Percentiles rank a stretch among this genome's conserved stretches.
Conservation (phyloP, 2,797 vertebrate species). For the Astyanax mexicanus region DNA sequence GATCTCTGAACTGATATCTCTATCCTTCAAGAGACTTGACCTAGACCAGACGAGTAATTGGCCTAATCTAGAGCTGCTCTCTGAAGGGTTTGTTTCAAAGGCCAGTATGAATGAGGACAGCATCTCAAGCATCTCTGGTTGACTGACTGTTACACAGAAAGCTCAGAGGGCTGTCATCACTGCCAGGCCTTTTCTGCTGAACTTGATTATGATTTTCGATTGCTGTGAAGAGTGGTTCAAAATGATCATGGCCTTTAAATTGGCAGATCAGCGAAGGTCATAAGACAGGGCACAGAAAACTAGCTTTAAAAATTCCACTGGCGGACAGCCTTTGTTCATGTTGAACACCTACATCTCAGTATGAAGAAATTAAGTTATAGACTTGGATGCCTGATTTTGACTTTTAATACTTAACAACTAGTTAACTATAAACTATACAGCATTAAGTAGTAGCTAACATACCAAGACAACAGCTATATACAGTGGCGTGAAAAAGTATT, state of each 20-base stretch:
- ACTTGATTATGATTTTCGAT: too few species aligned
- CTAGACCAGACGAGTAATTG: not conserved
- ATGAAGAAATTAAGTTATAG: not conserved
- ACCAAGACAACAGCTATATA: too few species aligned
- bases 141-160: not conserved
- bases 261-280: conserved; percentile 68
- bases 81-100: not conserved
- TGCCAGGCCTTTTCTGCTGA: conserved; percentile 16
- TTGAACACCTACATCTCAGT: not conserved
- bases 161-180: not conserved
- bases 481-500: too few species aligned
- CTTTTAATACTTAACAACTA: too few species aligned
- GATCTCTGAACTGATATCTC: not conserved
- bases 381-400: not conserved
- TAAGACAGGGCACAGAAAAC: conserved; percentile 60
- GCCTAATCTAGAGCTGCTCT: not conserved
- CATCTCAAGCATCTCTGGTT: not conserved
- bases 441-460: too few species aligned
- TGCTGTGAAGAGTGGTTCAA: conserved; percentile 69
- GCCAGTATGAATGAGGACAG: not conserved
- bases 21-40: not conserved
- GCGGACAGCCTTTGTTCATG: not conserved
- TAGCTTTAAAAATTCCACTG: not conserved
- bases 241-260: conserved; percentile 72
- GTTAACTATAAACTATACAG: too few species aligned